phyloP scores from a whole-genome alignment of 2,888 invertebrate species.

The Stratiomys singularior region DNA sequence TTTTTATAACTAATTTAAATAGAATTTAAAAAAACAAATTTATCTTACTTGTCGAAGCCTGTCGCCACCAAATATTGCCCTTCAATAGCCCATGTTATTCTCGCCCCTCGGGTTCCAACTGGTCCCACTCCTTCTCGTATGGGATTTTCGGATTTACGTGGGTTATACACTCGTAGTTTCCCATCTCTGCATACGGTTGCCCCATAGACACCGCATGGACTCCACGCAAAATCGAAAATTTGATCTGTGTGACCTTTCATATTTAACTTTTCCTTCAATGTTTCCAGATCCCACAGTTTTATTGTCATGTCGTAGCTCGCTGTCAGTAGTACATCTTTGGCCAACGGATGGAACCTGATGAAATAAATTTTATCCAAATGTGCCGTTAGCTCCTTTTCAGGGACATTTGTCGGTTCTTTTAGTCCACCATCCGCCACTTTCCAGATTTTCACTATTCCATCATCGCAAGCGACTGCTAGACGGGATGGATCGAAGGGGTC shows the following conservation, averaged over 20 bases:
- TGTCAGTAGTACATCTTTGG: constrained; percentile 84
- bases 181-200: constrained; percentile 93
- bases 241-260: constrained; percentile 85
- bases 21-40: not conserved
- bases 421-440: constrained; percentile 77
- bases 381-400: constrained; percentile 75
- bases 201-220: constrained; percentile 85
- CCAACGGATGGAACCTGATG: constrained; percentile 90
- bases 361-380: constrained; percentile 93
- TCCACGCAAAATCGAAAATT: constrained; percentile 94
- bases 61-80: constrained; percentile 87
- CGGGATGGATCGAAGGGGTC: constrained; percentile 87
- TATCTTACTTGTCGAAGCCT: constrained; percentile 86
- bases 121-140: constrained; percentile 84
- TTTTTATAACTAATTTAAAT: not conserved
- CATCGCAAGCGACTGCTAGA: constrained; percentile 89
- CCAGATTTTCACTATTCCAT: constrained; percentile 86
- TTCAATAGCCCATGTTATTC: constrained; percentile 89
- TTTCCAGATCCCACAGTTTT: constrained; percentile 84
- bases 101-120: constrained; percentile 88
- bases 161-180: constrained; percentile 80
- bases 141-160: constrained; percentile 74
- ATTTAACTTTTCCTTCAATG: constrained; percentile 72
- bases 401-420: constrained; percentile 82
- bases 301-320: constrained; percentile 92